Evolutionary conservation across 2,888 invertebrate species (phyloP), one percentile per base, ranked within the genome.

Genomic region (Netelia inedita): DNA sequence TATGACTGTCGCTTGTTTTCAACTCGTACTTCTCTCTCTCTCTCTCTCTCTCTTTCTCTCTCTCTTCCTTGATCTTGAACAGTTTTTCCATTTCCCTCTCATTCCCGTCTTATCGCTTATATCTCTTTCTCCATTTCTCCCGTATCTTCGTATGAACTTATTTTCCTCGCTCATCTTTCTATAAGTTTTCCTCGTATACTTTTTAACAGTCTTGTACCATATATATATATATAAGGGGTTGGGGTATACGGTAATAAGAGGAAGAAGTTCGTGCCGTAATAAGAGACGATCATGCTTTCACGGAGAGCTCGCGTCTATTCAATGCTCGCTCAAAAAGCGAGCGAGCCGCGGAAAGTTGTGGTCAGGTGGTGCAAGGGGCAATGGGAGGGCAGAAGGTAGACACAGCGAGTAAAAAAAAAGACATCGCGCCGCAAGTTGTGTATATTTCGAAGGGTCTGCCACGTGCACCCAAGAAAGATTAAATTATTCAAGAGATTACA

Each of bases 401-500:
- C 41, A 53, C 21, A 3, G 23, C 19, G 59, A 16, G 28, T 0
- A 23, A 57, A 19, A 14, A 75, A 57, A 57, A 73, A 68, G 50
- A 14, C 41, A 53, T 59, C 46, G 69, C 55, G 57, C 19, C 43
- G 53, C 41, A 68, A 78, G 57, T 79, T 82, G 74, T 63, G 78
- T 79, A 35, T 76, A 80, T 61, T 65, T 82, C 71, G 74, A 73
- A 68, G 63, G 65, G 57, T 11, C 55, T 63, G 43, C 63, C 55
- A 65, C 79, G 74, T 73, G 61, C 53, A 66, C 82, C 59, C 35
- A 21, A 73, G 66, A 46, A 73, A 73, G 61, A 84, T 84, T 84
- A 73, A 76, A 84, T 84, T 84, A 78, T 84, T 84, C 80, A 73
- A 76, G 84, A 80, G 84, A 84, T 84, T 80, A 84, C 72, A 78